Evolutionary conservation across 2,797 vertebrate species (phyloP), one percentile per base, ranked within the genome.

Genomic region (Syngnathus acus): DNA sequence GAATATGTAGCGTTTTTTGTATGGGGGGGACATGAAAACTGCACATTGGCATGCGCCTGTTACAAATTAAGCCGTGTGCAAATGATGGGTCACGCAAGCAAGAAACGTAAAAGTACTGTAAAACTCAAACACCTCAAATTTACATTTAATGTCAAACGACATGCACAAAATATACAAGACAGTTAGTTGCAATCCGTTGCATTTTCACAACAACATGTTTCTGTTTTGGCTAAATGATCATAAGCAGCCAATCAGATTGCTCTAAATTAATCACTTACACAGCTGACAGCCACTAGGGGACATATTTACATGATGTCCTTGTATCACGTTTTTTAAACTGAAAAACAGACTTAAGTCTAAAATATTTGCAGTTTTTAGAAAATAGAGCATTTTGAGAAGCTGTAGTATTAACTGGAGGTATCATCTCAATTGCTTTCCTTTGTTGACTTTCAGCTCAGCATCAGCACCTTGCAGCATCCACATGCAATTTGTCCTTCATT

Each of bases 401-500:
- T 32, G 19, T 8, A 21, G 19, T n/a, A 51, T 54, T 54, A 23
- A 23, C n/a, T 21, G 9, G 7, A 21, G n/a, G 6, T 9, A 21
- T 53, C 1, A 10, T 53, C 40, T 42, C 7, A 42, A 54, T 10
- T 54, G 51, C 8, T 23, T 23, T 39, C 57, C 42, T 21, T 43
- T 4, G 11, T 38, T 23, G 53, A 54, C 37, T 17, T 57, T 38
- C 26, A 57, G 14, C 26, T 32, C 32, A 57, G 32, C 17, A 40
- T 61, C 9, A 60, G 16, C 47, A 37, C 19, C 45, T 64, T 9
- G 26, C n/a, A 6, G 32, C 32, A 32, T 51, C 9, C 17, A n/a
- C 16, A 8, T 39, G 32, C 37, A 38, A 19, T 51, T 51, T 51
- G 70, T 78, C 64, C 67, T 75, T 53, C 26, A 59, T 68, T 77